phyloP scores from a whole-genome alignment of 2,888 invertebrate genomes.

The Cheilosia soror region DNA sequence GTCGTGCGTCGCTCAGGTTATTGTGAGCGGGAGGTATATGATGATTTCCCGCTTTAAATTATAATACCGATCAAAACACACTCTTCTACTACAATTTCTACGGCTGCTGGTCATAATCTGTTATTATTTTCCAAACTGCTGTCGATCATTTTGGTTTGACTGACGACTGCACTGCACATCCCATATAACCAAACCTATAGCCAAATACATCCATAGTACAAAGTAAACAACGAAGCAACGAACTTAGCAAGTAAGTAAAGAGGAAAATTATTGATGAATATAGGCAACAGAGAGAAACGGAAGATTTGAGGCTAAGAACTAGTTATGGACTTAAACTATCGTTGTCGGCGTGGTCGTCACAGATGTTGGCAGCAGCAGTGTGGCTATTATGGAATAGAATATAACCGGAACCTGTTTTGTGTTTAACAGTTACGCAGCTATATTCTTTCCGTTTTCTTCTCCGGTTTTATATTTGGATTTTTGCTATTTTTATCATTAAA shows the following conservation, averaged over 20 bases:
- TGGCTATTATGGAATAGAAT: constrained; percentile 54
- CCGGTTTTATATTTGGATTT: not conserved
- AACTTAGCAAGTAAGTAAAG: constrained; percentile 2
- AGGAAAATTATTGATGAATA: constrained; percentile 47
- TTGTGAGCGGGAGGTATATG: not conserved
- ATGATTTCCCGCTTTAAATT: not conserved
- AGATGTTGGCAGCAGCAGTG: constrained; percentile 1
- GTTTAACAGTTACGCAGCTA: constrained; percentile 65
- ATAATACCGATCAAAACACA: not conserved
- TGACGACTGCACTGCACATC: constrained; percentile 24
- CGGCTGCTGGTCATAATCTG: constrained; percentile 27
- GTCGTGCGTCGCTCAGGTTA: not conserved
- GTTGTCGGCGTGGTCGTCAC: constrained; percentile 12
- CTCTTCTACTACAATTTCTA: constrained; percentile 5
- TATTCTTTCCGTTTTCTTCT: constrained; percentile 42
- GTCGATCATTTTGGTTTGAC: constrained; percentile 15
- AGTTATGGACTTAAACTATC: constrained; percentile 22
- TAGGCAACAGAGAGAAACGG: constrained; percentile 39
- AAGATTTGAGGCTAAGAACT: constrained; percentile 58
- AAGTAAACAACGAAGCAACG: constrained; percentile 37
- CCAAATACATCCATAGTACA: constrained; percentile 12
- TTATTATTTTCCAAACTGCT: constrained; percentile 24
- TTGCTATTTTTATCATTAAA: constrained; percentile 41
- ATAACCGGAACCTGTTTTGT: constrained; percentile 68
- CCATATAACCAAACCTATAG: constrained; percentile 20